A percentile compares a stretch with the other conserved stretches of the same genome.
phyloP scores from a whole-genome alignment of 2,888 invertebrate genomes.

The Beris morrisii region DNA sequence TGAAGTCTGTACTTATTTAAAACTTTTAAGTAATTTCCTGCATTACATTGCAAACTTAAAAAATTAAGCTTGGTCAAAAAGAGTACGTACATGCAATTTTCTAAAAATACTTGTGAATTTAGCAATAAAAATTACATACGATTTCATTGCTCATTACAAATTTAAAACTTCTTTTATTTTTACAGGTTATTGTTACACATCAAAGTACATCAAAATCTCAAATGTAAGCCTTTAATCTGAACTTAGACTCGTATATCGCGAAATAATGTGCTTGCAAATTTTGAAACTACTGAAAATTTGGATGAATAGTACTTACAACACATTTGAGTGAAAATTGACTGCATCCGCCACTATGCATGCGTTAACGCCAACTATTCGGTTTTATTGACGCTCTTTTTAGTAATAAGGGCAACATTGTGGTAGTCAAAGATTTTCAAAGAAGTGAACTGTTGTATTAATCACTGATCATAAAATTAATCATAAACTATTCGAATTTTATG shows the following conservation, averaged over 20 bases:
- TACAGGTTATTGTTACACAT: conserved; percentile 6
- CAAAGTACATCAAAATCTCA: too few species aligned
- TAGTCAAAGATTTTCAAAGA: not conserved
- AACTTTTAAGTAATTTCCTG: too few species aligned
- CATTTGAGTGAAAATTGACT: conserved; percentile 1
- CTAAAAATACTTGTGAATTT: too few species aligned
- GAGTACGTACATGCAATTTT: too few species aligned
- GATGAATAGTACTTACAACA: conserved; percentile 7
- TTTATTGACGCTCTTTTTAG: not conserved
- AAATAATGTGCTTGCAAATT: conserved; percentile 11
- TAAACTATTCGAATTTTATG: conserved; percentile 2
- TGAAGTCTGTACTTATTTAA: too few species aligned
- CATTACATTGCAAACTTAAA: too few species aligned
- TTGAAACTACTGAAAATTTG: conserved; percentile 21
- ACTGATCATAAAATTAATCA: too few species aligned
- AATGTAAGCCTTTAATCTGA: too few species aligned
- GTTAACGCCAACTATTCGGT: not conserved
- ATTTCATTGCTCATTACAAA: too few species aligned
- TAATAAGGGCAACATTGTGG: not conserved
- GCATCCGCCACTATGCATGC: not conserved
- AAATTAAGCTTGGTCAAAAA: too few species aligned
- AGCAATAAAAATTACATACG: too few species aligned
- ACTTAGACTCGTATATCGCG: not conserved
- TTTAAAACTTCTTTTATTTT: not conserved
- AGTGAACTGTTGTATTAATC: not conserved